Percentiles rank a stretch among this genome's conserved stretches.
phyloP scores from a whole-genome alignment of 2,113 vertebrate genomes.

The Oncorhynchus clarkii region DNA sequence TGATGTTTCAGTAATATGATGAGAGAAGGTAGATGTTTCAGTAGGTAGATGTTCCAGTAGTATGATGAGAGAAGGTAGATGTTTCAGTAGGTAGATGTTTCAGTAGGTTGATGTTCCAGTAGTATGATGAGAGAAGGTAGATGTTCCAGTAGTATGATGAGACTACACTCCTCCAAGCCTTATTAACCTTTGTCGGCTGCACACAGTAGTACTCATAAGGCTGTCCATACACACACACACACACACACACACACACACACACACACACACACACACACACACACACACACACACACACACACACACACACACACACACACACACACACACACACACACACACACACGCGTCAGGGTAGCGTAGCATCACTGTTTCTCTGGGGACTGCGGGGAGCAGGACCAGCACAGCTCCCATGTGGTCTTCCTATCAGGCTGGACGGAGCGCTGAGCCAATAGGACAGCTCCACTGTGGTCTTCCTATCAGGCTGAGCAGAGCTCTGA shows the following conservation, averaged over 20 bases:
- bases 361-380: conserved; percentile 42
- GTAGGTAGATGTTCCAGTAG: too few relatives aligned
- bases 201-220: conserved; percentile 1
- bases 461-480: conserved; percentile 74
- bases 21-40: too few relatives aligned
- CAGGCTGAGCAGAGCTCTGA: conserved; percentile 66
- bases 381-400: conserved; percentile 27
- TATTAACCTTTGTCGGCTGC: conserved; percentile 44
- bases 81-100: too few relatives aligned
- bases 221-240: neutral
- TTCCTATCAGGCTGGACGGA: too few relatives aligned
- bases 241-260: too few relatives aligned
- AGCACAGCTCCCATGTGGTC: conserved; percentile 61
- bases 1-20: too few relatives aligned
- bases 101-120: conserved; percentile 17
- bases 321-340: neutral
- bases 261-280: neutral
- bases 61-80: too few relatives aligned
- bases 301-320: neutral
- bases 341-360: conserved; percentile 57
- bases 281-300: neutral
- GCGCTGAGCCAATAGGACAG: conserved; percentile 1
- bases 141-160: conserved; percentile 33
- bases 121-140: too few relatives aligned
- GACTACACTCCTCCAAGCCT: conserved; percentile 23